A percentile compares a stretch with the other conserved stretches of the same genome.
These are phyloP conservation scores for Chelidonichthys spinosus DNA, from an alignment of 2,797 vertebrate genomes.

Conservation along the genomic window DNA sequence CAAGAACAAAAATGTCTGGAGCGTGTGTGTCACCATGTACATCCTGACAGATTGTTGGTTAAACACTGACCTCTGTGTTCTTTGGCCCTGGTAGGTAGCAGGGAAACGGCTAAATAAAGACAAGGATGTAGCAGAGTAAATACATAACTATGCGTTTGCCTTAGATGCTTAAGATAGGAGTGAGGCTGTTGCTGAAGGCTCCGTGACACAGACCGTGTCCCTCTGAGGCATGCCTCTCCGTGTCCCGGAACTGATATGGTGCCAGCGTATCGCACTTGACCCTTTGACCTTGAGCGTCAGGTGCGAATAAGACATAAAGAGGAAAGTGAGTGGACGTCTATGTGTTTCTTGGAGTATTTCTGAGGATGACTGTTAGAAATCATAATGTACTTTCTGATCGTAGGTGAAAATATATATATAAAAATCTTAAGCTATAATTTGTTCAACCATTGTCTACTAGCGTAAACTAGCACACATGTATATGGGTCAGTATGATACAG, in stretches of 20 bases:
- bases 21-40: slow-evolving; percentile 32
- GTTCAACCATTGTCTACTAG: not conserved
- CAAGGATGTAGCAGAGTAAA: slow-evolving; percentile 62
- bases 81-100: slow-evolving; percentile 28
- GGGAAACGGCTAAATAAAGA: slow-evolving; percentile 74
- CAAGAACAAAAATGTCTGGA: slow-evolving; percentile 31
- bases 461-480: not conserved
- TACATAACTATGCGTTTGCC: slow-evolving; percentile 72
- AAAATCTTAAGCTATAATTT: not conserved
- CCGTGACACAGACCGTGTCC: slow-evolving; percentile 58
- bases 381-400: not conserved
- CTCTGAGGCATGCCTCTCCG: slow-evolving; percentile 4
- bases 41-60: slow-evolving; percentile 39
- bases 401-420: not conserved
- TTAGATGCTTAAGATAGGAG: slow-evolving; percentile 71
- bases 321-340: slow-evolving; percentile 14
- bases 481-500: no score
- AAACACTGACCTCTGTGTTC: slow-evolving; percentile 34
- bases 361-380: not conserved
- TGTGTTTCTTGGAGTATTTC: not conserved
- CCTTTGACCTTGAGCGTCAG: slow-evolving; percentile 29
- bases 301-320: slow-evolving; percentile 26
- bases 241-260: slow-evolving; percentile 43
- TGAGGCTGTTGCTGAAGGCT: slow-evolving; percentile 33
- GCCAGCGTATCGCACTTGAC: slow-evolving; percentile 9